These are phyloP conservation scores for Strix uralensis DNA, from an alignment of 2,113 vertebrate species.

Conservation along the genomic window DNA sequence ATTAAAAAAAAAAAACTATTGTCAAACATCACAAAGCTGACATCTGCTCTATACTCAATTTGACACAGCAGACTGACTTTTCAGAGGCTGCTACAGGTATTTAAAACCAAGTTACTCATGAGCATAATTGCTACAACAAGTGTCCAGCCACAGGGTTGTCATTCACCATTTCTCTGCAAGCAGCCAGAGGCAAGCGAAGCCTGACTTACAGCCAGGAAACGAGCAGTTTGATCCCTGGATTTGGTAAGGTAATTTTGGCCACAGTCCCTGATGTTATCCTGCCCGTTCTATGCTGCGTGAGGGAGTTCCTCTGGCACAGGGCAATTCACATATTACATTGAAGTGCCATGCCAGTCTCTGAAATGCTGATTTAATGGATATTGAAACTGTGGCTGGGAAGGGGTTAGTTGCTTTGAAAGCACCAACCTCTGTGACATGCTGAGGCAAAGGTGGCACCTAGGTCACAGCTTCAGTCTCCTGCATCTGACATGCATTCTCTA, in stretches of 20 bases:
- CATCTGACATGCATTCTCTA: fast-evolving
- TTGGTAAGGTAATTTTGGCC: background rate
- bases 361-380: background rate
- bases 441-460: fast-evolving
- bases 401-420: background rate
- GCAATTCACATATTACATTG: fast-evolving
- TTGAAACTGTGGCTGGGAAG: background rate
- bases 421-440: background rate
- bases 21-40: background rate
- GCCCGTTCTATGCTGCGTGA: background rate
- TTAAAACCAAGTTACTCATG: background rate
- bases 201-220: background rate
- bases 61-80: background rate
- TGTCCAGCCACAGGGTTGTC: background rate
- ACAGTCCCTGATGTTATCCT: background rate
- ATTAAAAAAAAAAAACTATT: background rate
- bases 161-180: background rate
- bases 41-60: background rate
- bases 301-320: fast-evolving
- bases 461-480: background rate
- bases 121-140: background rate
- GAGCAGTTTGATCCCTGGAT: background rate
- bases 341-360: background rate
- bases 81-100: background rate
- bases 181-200: background rate